Conservation (phyloP, 2,797 vertebrate genomes). For the Falco concolor region DNA sequence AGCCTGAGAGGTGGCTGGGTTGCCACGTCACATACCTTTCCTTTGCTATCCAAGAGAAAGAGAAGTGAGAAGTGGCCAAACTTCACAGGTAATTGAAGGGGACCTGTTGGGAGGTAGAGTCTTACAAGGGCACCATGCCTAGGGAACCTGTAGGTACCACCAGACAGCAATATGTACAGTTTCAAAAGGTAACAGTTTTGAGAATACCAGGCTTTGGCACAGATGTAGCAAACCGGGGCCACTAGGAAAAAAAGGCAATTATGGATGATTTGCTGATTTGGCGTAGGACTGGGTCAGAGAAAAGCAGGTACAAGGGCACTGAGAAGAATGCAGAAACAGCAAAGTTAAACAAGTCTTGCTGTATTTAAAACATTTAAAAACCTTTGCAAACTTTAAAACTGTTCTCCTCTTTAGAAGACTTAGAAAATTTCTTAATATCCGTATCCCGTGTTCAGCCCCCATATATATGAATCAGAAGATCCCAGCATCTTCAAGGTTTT, state of each 20-base stretch:
- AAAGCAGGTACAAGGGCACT: neutral
- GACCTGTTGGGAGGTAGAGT: neutral
- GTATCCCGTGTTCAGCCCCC: neutral
- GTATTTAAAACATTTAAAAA: neutral
- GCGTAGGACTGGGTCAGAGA: neutral
- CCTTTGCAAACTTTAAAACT: neutral
- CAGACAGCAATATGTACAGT: neutral
- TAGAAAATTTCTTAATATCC: neutral
- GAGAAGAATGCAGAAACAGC: neutral
- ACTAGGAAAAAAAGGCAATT: neutral
- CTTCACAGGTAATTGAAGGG: neutral
- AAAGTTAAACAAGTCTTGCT: neutral
- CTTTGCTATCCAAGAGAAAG: neutral
- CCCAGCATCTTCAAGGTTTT: neutral
- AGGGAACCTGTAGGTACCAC: neutral
- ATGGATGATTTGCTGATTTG: neutral
- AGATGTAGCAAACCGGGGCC: neutral
- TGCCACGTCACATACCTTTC: neutral
- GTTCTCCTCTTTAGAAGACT: neutral
- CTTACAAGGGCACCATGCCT: neutral
- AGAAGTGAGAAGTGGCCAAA: neutral
- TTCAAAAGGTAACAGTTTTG: neutral
- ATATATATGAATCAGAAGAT: neutral
- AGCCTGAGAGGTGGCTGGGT: fast-evolving
- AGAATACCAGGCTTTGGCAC: neutral